Conservation (phyloP, 1,140 invertebrate genomes). For the Grapholita molesta region DNA sequence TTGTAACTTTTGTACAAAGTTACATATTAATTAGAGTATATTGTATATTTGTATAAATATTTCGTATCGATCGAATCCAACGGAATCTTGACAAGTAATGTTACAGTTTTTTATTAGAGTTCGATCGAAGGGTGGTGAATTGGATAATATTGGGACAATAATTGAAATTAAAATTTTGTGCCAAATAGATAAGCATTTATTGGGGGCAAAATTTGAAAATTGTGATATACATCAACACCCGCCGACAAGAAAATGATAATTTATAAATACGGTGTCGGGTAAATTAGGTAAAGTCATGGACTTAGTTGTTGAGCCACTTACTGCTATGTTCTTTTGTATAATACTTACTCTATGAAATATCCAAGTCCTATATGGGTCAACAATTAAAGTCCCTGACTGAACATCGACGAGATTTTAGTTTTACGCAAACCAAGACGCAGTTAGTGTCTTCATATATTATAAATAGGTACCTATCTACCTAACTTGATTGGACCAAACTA, state of each 20-base stretch:
- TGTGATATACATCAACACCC: constrained; percentile 41
- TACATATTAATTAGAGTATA: too few relatives aligned
- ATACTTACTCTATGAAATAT: too few relatives aligned
- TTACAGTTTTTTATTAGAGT: background rate
- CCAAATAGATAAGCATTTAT: constrained; percentile 73
- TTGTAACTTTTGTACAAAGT: background rate
- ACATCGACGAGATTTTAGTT: constrained; percentile 33
- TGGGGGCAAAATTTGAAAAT: constrained; percentile 63
- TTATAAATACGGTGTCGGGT: constrained; percentile 51
- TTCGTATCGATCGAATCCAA: constrained; percentile 27
- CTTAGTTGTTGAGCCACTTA: too few relatives aligned
- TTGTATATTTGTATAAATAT: constrained; percentile 27
- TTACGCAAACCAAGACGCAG: constrained; percentile 43
- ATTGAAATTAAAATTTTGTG: constrained; percentile 59
- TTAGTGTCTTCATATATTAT: constrained; percentile 48
- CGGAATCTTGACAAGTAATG: background rate
- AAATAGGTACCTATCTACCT: constrained; percentile 37
- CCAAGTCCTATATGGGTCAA: too few relatives aligned
- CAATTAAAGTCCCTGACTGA: too few relatives aligned
- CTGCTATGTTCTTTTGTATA: too few relatives aligned
- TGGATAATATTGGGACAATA: constrained; percentile 29
- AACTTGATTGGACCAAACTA: constrained; percentile 64
- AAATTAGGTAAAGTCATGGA: too few relatives aligned
- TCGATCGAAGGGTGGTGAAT: constrained; percentile 31
- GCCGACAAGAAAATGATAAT: constrained; percentile 41